Percentiles rank a stretch among this genome's conserved stretches.
phyloP scores from a whole-genome alignment of 2,888 invertebrate species.

The Tenthredo distinguenda region DNA sequence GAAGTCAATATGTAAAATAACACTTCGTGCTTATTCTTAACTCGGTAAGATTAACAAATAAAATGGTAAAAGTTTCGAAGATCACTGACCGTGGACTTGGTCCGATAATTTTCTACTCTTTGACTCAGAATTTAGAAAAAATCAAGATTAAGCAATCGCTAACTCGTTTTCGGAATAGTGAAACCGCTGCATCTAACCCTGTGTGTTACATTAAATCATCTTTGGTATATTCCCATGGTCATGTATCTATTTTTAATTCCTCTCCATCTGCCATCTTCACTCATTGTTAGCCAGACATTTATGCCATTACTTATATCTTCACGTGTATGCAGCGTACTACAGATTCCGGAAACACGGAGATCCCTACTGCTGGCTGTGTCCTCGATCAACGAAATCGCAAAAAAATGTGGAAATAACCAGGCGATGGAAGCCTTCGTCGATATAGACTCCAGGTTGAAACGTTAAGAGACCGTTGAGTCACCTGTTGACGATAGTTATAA shows the following conservation, averaged over 20 bases:
- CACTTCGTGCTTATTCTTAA: constrained; percentile 22
- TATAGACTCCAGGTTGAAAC: constrained; percentile 18
- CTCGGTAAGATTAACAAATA: not conserved
- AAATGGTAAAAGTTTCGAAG: constrained; percentile 1
- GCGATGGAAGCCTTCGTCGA: not conserved
- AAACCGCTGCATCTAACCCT: not conserved
- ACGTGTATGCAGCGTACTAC: not conserved
- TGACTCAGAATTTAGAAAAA: not conserved
- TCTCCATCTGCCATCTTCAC: not conserved
- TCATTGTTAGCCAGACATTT: constrained; percentile 5
- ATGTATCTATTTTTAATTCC: constrained; percentile 1
- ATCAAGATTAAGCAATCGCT: not conserved
- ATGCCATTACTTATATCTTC: not conserved
- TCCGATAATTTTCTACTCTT: not conserved
- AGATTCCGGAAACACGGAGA: constrained; percentile 6
- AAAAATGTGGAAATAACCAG: not conserved
- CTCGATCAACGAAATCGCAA: not conserved
- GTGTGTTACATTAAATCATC: not conserved
- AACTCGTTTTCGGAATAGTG: not conserved
- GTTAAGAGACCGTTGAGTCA: constrained; percentile 35
- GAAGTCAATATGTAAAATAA: constrained; percentile 9
- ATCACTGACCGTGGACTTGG: constrained; percentile 28
- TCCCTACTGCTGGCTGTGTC: not conserved
- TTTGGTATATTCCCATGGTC: not conserved
- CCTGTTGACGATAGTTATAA: constrained; percentile 49